Conservation (phyloP, 1,140 invertebrate genomes). For the Platorchestia sp. region DNA sequence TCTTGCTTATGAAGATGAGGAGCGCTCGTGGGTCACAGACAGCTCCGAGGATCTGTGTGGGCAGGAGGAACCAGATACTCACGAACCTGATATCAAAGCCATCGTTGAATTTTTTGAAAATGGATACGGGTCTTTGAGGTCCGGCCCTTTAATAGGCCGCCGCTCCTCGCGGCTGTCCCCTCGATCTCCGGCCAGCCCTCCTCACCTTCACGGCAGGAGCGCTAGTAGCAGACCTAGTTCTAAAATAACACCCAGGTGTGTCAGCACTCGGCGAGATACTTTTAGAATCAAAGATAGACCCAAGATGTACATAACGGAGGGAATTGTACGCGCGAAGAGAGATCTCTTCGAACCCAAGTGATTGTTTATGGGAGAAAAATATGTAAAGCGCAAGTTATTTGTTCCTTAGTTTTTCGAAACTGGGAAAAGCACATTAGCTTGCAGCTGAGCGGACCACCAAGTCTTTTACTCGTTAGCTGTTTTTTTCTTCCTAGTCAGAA, state of each 20-base stretch:
- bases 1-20: conserved; percentile 74
- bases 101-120: conserved; percentile 91
- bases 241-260: conserved; percentile 39
- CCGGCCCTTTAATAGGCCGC: conserved; percentile 56
- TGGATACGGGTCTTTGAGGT: conserved; percentile 69
- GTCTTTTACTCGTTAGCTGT: background rate
- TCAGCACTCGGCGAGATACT: conserved; percentile 60
- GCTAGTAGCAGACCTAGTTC: conserved; percentile 42
- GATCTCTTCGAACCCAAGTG: conserved; percentile 66
- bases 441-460: background rate
- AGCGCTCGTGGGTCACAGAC: conserved; percentile 78
- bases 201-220: conserved; percentile 63
- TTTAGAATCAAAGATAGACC: conserved; percentile 65
- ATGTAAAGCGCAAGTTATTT: background rate
- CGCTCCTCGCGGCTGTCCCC: conserved; percentile 54
- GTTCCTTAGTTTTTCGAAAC: conserved; percentile 23
- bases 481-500: conserved; percentile 66
- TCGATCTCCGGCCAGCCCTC: conserved; percentile 52
- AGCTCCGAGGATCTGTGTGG: conserved; percentile 88
- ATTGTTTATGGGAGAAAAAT: conserved; percentile 45
- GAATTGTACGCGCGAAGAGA: conserved; percentile 67
- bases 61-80: conserved; percentile 73
- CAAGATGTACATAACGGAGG: conserved; percentile 67
- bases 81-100: conserved; percentile 78
- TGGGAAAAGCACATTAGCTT: background rate